phyloP scores from a whole-genome alignment of 2,888 invertebrate genomes.

The Molorchus minor region DNA sequence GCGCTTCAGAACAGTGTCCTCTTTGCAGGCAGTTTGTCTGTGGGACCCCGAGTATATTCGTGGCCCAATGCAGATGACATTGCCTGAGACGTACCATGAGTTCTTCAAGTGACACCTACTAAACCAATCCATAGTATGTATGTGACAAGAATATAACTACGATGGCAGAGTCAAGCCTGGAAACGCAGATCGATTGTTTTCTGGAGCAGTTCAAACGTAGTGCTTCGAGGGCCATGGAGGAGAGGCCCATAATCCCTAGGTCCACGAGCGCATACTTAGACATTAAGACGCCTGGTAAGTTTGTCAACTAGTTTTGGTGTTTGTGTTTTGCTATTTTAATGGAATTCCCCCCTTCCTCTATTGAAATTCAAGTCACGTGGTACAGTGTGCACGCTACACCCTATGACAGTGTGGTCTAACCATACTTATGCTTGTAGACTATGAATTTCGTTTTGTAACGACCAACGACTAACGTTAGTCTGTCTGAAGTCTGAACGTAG shows the following conservation, averaged over 20 bases:
- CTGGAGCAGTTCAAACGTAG: constrained; percentile 83
- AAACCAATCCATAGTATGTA: constrained; percentile 10
- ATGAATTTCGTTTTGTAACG: constrained; percentile 17
- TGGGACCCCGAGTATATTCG: not conserved
- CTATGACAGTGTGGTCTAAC: constrained; percentile 13
- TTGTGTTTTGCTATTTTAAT: constrained; percentile 21
- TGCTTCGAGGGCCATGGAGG: constrained; percentile 76
- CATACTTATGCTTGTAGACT: not conserved
- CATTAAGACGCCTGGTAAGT: constrained; percentile 54
- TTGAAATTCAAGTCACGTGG: constrained; percentile 3
- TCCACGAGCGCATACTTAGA: constrained; percentile 54
- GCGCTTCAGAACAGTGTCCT: constrained; percentile 26
- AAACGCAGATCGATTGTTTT: constrained; percentile 86
- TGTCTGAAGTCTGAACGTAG: not conserved
- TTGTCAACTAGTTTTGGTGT: constrained; percentile 14
- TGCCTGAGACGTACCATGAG: constrained; percentile 28
- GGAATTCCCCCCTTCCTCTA: constrained; percentile 16
- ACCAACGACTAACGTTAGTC: too few relatives aligned
- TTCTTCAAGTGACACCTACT: constrained; percentile 26
- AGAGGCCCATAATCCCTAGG: constrained; percentile 49
- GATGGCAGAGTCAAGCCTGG: constrained; percentile 67
- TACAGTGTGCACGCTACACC: not conserved
- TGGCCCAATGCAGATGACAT: constrained; percentile 16
- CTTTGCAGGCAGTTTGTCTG: constrained; percentile 21
- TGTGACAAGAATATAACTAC: too few relatives aligned